These are phyloP conservation scores for Tragelaphus buxtoni DNA, from an alignment of 2,113 vertebrate genomes.

Conservation along the genomic window DNA sequence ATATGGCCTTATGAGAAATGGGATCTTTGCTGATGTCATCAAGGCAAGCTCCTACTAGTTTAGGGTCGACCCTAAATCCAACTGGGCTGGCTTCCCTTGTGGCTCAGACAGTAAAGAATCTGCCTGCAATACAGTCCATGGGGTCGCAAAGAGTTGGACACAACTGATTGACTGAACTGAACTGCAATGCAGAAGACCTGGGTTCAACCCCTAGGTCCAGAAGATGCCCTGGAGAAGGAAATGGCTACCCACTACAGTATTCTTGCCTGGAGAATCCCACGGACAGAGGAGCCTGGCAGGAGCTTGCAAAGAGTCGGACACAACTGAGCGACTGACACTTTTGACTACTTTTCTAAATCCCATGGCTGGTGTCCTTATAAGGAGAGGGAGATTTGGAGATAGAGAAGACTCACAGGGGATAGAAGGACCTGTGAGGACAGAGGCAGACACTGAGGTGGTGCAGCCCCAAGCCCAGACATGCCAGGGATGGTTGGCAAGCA, in stretches of 20 bases:
- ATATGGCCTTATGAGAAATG: background rate
- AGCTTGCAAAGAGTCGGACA: background rate
- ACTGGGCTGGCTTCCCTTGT: background rate
- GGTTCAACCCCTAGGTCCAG: background rate
- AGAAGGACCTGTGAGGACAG: background rate
- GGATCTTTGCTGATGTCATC: background rate
- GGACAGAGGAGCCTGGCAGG: background rate
- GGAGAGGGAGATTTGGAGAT: background rate
- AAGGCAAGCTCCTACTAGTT: background rate
- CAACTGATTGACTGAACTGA: background rate
- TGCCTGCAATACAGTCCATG: background rate
- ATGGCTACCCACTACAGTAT: background rate
- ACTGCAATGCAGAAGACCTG: background rate
- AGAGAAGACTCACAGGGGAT: background rate
- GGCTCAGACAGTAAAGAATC: background rate
- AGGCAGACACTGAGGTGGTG: rapidly evolving
- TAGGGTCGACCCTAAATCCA: background rate
- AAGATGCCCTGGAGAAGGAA: background rate
- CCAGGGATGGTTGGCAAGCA: background rate
- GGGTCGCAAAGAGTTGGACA: background rate
- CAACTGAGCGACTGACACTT: background rate
- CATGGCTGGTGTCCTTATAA: background rate
- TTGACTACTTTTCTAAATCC: background rate
- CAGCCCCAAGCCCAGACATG: background rate
- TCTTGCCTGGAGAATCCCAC: background rate